A percentile compares a stretch with the other conserved stretches of the same genome.
Evolutionary conservation across 2,888 invertebrate genomes (phyloP).

Genomic region (Drosophila silvestris): DNA sequence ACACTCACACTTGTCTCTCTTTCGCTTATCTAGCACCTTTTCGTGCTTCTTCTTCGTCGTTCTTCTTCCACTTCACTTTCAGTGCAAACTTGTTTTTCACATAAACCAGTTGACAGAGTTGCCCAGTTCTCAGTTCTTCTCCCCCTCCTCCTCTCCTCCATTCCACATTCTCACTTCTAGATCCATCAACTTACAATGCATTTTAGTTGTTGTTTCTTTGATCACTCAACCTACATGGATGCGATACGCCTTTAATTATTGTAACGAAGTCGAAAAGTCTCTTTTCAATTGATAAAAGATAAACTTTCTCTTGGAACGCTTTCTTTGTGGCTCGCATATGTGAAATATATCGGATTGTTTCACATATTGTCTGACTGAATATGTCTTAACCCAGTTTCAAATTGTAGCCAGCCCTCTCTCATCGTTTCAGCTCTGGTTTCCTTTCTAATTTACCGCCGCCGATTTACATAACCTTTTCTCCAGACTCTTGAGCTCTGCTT

Average conservation of each 20-base stretch:
- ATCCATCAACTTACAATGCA: conserved; percentile 21
- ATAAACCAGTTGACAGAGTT: conserved; percentile 62
- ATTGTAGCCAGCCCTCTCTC: conserved; percentile 50
- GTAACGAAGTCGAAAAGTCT: conserved; percentile 45
- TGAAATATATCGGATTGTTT: conserved; percentile 29
- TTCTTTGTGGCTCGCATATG: conserved; percentile 46
- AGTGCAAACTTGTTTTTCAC: conserved; percentile 60
- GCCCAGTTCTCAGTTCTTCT: conserved; percentile 7
- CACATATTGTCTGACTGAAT: conserved; percentile 3
- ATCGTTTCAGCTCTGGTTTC: conserved; percentile 46
- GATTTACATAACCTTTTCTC: conserved; percentile 70
- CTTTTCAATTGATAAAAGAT: conserved; percentile 66
- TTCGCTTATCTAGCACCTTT: conserved; percentile 26
- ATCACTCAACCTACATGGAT: conserved; percentile 29
- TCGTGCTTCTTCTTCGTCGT: conserved; percentile 23
- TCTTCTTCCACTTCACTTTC: conserved; percentile 69
- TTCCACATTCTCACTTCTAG: conserved; percentile 2
- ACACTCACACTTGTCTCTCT: conserved; percentile 13
- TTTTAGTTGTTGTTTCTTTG: conserved; percentile 5
- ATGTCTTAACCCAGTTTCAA: conserved; percentile 62
- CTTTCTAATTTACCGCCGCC: conserved; percentile 65
- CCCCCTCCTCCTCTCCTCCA: not conserved
- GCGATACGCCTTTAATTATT: conserved; percentile 60
- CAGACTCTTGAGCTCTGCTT: conserved; percentile 30
- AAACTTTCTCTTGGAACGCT: conserved; percentile 64